Evolutionary conservation across 2,888 invertebrate genomes (phyloP), one percentile per base, ranked within the genome.

Genomic region (Brachypalpus laphriformis): DNA sequence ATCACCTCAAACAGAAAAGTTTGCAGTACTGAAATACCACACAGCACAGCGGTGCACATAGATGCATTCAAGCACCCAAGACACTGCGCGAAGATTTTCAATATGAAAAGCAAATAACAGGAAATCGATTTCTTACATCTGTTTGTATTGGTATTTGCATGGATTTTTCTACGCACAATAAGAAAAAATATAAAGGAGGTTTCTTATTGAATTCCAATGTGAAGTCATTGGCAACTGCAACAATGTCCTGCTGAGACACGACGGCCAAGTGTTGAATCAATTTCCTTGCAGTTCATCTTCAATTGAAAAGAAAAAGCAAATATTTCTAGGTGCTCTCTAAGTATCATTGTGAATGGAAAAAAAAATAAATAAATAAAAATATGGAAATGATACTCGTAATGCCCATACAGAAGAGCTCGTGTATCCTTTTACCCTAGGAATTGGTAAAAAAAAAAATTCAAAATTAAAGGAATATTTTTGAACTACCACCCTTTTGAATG

Each of bases 341-440:
- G 16, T 45, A 45, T 45, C 45, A 1, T 14, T 49, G 22, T 51
- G 65, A 6, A 22, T 22, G 51, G n/a, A 66, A 37, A 20, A 22
- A 20, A 22, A 51, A 16, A 37, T 40, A 66, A 54, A 66, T 66
- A 31, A 20, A 25, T 51, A 37, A 51, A 51, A 66, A 66, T 37
- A 66, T 37, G 25, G 11, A 66, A 51, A 51, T 16, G 51, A 66
- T 22, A 16, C 18, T n/a, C n/a, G n/a, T n/a, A 0, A 16, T 57
- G 34, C 18, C 31, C 6, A 14, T 20, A 20, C 18, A 40, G 25
- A 47, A 34, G 31, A n/a, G 8, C 65, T 51, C 25, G 22, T 16
- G 16, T 51, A 25, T 11, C 34, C 47, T 22, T 18, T 45, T 45
- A 4, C 9, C 16, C 6, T 14, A 25, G 6, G 3, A 37, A 34